Evolutionary conservation across 2,797 vertebrate species (phyloP).

Genomic region (Dendrocincla tyrannina): DNA sequence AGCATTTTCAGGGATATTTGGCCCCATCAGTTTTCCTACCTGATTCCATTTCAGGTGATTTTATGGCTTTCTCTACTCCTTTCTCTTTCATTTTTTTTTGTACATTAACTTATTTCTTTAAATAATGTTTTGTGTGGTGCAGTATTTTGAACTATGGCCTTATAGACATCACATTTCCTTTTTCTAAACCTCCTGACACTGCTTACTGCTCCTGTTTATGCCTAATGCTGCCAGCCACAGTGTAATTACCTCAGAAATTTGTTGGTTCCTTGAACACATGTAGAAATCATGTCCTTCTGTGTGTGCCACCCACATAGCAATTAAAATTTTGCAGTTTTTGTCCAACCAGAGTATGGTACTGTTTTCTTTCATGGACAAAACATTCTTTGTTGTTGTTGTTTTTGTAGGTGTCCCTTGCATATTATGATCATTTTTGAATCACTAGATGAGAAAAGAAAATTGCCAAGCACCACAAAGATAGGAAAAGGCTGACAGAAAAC

Average conservation of each 20-base stretch:
- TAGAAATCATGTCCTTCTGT: not conserved
- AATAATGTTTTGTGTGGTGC: not conserved
- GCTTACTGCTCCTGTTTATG: not conserved
- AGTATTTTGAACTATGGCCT: not conserved
- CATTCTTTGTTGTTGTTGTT: not conserved
- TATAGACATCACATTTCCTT: not conserved
- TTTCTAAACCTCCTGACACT: not conserved
- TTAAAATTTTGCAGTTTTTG: not conserved
- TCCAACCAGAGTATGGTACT: not conserved
- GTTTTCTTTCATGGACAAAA: not conserved
- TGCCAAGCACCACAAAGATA: slow-evolving; percentile 32
- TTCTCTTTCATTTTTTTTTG: not conserved
- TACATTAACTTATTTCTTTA: not conserved
- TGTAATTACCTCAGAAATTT: not conserved
- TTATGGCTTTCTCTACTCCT: not conserved
- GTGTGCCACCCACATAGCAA: not conserved
- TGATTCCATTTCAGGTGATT: not conserved
- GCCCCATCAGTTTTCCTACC: not conserved
- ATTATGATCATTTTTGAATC: not conserved
- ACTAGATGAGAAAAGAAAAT: slow-evolving; percentile 1
- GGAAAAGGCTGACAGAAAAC: slow-evolving; percentile 48
- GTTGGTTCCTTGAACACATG: not conserved
- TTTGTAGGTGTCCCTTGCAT: not conserved
- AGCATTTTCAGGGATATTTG: not conserved
- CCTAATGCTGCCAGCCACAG: not conserved